Evolutionary conservation across 2,797 vertebrate genomes (phyloP).

Genomic region (Spinibarbus caldwelli): DNA sequence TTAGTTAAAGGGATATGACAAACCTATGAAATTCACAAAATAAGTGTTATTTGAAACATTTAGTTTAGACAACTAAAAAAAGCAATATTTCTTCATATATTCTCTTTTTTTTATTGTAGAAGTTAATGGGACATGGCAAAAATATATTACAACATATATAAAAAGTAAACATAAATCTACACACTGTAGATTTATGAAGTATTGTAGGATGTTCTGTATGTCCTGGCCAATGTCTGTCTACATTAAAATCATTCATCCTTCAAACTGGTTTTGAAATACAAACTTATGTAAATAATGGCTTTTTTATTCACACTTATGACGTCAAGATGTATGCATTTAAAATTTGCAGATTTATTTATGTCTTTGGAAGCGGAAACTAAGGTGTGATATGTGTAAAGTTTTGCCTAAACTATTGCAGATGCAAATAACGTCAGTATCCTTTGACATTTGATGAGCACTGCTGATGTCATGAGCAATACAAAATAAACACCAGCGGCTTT

Average conservation of each 20-base stretch:
- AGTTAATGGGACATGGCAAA: neutral
- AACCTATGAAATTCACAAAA: neutral
- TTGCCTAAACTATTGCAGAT: conserved; percentile 41
- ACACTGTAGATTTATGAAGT: neutral
- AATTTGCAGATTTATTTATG: conserved; percentile 23
- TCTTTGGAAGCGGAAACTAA: conserved; percentile 35
- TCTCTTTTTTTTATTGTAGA: neutral
- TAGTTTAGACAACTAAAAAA: neutral
- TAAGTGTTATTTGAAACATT: neutral
- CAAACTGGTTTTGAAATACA: neutral
- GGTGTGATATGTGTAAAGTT: conserved; percentile 41
- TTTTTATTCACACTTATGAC: conserved; percentile 32
- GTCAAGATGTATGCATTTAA: conserved; percentile 43
- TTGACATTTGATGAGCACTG: conserved; percentile 6
- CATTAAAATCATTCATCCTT: neutral
- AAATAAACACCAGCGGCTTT: neutral
- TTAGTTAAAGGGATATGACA: neutral
- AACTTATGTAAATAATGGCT: conserved; percentile 28
- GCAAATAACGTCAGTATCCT: conserved; percentile 29
- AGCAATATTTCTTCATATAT: neutral
- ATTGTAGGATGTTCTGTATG: neutral
- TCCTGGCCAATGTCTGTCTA: too few relatives aligned
- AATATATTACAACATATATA: neutral
- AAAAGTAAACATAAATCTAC: too few relatives aligned
- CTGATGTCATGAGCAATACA: conserved; percentile 4